These are phyloP conservation scores for Entomyzon cyanotis DNA, from an alignment of 2,113 vertebrate genomes.

Conservation along the genomic window DNA sequence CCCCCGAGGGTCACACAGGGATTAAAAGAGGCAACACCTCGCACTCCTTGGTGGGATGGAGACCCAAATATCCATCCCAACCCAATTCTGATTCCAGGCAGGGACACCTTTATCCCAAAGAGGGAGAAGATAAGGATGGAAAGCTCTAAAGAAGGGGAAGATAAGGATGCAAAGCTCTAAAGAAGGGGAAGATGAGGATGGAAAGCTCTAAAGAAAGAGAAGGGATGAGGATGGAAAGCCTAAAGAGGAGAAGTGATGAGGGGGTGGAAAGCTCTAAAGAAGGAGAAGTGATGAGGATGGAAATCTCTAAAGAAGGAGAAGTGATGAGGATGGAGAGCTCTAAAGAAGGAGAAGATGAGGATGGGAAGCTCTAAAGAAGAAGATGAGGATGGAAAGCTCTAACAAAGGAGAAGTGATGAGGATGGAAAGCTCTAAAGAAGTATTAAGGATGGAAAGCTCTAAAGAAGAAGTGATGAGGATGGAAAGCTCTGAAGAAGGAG, in stretches of 20 bases:
- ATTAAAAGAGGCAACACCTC: background rate
- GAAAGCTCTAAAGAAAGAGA: no score
- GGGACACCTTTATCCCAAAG: background rate
- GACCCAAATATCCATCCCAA: background rate
- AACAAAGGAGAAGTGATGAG: no score
- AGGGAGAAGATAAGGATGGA: background rate
- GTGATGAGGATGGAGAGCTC: background rate
- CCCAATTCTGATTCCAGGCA: rapidly evolving
- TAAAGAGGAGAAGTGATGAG: no score
- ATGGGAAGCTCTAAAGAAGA: no score
- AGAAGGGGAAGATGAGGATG: no score
- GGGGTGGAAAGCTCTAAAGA: no score
- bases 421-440: no score
- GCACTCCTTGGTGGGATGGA: rapidly evolving
- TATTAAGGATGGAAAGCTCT: background rate
- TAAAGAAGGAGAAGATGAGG: no score
- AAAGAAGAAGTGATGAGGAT: background rate
- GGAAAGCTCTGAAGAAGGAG: background rate
- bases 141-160: background rate
- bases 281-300: no score
- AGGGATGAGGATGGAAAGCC: background rate
- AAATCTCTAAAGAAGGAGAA: background rate
- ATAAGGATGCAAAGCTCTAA: background rate
- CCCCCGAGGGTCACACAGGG: rapidly evolving
- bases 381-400: background rate